These are phyloP conservation scores for Euthynnus affinis DNA, from an alignment of 2,797 vertebrate genomes.

Conservation along the genomic window DNA sequence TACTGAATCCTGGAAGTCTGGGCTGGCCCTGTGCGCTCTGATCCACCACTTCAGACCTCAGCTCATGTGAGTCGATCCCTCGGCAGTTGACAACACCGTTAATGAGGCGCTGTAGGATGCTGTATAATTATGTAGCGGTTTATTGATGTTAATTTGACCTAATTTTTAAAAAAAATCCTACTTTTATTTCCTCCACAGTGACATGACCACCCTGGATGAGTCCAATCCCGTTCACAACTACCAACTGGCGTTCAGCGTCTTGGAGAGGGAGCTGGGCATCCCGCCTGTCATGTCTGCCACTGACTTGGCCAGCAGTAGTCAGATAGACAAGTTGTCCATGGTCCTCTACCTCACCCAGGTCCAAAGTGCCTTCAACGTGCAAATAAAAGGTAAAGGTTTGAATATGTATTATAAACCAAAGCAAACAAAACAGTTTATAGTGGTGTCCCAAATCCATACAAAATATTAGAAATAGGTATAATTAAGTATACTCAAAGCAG, in stretches of 20 bases:
- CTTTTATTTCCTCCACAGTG: slow-evolving; percentile 77
- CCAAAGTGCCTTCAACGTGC: slow-evolving; percentile 83
- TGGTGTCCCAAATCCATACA: too few species aligned
- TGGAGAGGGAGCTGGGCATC: slow-evolving; percentile 93
- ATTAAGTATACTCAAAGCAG: too few species aligned
- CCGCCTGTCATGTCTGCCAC: slow-evolving; percentile 89
- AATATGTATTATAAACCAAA: not conserved
- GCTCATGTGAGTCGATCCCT: slow-evolving; percentile 88
- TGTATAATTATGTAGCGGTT: not conserved
- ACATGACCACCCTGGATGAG: slow-evolving; percentile 84
- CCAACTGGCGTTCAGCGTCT: slow-evolving; percentile 85
- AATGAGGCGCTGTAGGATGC: not conserved
- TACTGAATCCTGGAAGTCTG: slow-evolving; percentile 91
- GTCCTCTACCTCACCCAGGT: slow-evolving; percentile 95
- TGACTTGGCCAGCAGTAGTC: slow-evolving; percentile 84
- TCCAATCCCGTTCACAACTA: slow-evolving; percentile 81
- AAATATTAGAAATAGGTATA: too few species aligned
- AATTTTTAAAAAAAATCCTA: slow-evolving; percentile 10
- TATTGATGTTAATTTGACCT: slow-evolving; percentile 7
- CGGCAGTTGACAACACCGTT: not conserved
- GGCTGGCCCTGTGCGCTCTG: slow-evolving; percentile 92
- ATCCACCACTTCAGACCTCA: slow-evolving; percentile 90
- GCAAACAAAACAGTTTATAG: not conserved
- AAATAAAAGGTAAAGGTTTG: slow-evolving; percentile 76
- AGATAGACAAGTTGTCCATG: slow-evolving; percentile 90